Evolutionary conservation across 2,113 vertebrate genomes (phyloP).

Genomic region (Telmatochromis brachygnathus): DNA sequence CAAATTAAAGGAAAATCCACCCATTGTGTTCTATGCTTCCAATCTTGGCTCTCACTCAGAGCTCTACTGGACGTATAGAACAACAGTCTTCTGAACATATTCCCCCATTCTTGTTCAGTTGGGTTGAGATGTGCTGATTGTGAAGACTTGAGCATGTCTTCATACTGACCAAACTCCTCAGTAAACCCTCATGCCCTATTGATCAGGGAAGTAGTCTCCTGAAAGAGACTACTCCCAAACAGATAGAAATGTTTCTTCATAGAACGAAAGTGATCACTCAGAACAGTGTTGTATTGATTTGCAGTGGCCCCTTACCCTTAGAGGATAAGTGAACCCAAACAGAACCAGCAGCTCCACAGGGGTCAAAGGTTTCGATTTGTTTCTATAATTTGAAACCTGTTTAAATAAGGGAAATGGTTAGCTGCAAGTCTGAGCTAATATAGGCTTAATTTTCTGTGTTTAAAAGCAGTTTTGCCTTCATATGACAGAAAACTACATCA

Average conservation of each 20-base stretch:
- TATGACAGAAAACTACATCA: background rate
- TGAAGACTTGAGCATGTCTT: background rate
- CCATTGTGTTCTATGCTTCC: background rate
- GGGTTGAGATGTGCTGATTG: background rate
- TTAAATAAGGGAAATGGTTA: background rate
- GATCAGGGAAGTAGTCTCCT: background rate
- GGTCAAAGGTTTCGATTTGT: background rate
- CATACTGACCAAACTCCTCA: background rate
- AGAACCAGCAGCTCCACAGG: background rate
- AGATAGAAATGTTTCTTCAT: background rate
- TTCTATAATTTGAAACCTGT: background rate
- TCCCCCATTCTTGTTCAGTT: background rate
- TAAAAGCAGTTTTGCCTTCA: background rate
- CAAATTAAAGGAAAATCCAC: background rate
- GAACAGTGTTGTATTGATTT: background rate
- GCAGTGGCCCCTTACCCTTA: background rate
- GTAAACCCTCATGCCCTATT: background rate
- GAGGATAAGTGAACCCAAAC: background rate
- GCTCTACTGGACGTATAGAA: background rate
- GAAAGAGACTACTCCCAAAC: background rate
- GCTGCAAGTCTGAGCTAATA: background rate
- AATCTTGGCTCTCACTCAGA: background rate
- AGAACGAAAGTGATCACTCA: background rate
- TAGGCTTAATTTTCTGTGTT: background rate
- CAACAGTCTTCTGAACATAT: fast-evolving